Percentiles rank a stretch among this genome's conserved stretches.
These are phyloP conservation scores for Chymomyza costata DNA, from an alignment of 1,140 invertebrate species.

Conservation along the genomic window DNA sequence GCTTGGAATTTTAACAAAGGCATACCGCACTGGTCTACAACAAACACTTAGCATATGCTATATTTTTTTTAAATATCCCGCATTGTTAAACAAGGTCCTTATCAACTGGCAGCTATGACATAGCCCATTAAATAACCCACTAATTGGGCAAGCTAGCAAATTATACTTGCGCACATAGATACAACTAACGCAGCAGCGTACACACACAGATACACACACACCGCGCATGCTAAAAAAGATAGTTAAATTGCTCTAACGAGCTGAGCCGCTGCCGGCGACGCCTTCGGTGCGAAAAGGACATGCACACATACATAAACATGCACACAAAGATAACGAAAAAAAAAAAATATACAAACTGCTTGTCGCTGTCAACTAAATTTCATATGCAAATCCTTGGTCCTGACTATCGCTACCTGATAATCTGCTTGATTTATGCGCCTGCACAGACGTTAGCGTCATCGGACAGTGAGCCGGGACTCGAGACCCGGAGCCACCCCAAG, in stretches of 20 bases:
- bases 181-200: too few relatives aligned
- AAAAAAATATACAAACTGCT: background rate
- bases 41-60: too few relatives aligned
- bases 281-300: background rate
- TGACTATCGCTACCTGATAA: conserved; percentile 64
- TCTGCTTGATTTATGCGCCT: conserved; percentile 61
- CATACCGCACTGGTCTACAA: too few relatives aligned
- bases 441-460: conserved; percentile 19
- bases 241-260: conserved; percentile 11
- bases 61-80: too few relatives aligned
- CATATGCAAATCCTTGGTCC: conserved; percentile 58
- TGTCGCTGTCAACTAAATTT: conserved; percentile 57
- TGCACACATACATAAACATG: too few relatives aligned
- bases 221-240: conserved; percentile 7
- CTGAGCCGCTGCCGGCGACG: background rate
- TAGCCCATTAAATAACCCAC: conserved; percentile 20
- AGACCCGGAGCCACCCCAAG: conserved; percentile 4
- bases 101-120: too few relatives aligned
- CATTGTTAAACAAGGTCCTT: too few relatives aligned
- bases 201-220: too few relatives aligned
- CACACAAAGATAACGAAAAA: conserved; percentile 12
- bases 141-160: conserved; percentile 28
- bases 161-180: too few relatives aligned
- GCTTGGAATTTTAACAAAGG: too few relatives aligned
- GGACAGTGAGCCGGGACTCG: background rate